Conservation (phyloP, 2,113 vertebrate genomes). For the Onychostoma macrolepis region DNA sequence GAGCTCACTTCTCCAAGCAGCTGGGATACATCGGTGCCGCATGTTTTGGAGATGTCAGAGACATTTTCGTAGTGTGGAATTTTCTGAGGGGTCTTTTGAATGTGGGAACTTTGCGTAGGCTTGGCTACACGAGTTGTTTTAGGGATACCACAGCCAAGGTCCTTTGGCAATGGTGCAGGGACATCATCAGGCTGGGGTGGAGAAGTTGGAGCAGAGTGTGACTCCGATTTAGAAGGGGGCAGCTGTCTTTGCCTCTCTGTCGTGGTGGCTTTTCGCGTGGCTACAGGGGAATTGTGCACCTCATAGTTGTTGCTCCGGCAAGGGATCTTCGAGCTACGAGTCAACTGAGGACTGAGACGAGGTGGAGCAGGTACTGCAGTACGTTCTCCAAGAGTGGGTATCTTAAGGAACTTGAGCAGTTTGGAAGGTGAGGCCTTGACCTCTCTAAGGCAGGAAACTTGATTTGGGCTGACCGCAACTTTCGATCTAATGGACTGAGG, state of each 20-base stretch:
- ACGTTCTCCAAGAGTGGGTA: slow-evolving; percentile 81
- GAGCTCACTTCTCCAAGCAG: slow-evolving; percentile 68
- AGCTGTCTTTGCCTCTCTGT: slow-evolving; percentile 73
- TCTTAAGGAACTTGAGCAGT: slow-evolving; percentile 88
- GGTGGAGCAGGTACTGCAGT: slow-evolving; percentile 71
- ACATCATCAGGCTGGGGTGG: slow-evolving; percentile 73
- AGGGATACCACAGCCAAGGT: slow-evolving; percentile 71
- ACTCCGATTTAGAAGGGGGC: slow-evolving; percentile 72
- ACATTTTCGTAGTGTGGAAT: slow-evolving; percentile 79
- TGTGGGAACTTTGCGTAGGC: slow-evolving; percentile 56
- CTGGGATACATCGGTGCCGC: slow-evolving; percentile 54
- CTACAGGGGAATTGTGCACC: slow-evolving; percentile 83
- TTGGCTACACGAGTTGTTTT: slow-evolving; percentile 61
- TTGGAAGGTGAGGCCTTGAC: slow-evolving; percentile 74
- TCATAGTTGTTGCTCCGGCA: slow-evolving; percentile 90
- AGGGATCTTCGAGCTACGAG: slow-evolving; percentile 88
- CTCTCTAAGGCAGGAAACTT: slow-evolving; percentile 62
- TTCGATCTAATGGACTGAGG: slow-evolving; percentile 72
- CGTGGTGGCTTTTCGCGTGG: slow-evolving; percentile 78
- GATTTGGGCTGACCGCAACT: slow-evolving; percentile 74
- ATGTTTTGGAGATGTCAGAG: slow-evolving; percentile 57
- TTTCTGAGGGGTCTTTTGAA: slow-evolving; percentile 63
- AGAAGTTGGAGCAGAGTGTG: slow-evolving; percentile 78
- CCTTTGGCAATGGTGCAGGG: slow-evolving; percentile 65
- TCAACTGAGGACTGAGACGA: slow-evolving; percentile 89